These are phyloP conservation scores for Brachyhypopomus gauderio DNA, from an alignment of 2,113 vertebrate species.

Conservation along the genomic window DNA sequence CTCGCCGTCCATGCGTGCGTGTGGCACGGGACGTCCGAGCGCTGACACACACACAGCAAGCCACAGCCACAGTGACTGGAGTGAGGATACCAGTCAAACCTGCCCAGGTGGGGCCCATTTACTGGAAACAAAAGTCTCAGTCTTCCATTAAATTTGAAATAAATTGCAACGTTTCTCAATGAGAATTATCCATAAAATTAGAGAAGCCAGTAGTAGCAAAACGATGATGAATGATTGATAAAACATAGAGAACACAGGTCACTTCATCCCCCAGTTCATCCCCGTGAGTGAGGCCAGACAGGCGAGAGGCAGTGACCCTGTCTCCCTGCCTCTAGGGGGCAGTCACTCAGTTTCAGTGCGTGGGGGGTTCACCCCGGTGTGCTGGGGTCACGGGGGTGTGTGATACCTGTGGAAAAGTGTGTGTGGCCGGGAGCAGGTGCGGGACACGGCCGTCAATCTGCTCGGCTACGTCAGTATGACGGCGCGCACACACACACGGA, in stretches of 20 bases:
- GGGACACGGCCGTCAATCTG: too few species aligned
- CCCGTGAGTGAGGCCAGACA: background rate
- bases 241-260: background rate
- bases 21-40: slow-evolving; percentile 64
- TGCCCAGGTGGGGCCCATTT: background rate
- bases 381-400: too few species aligned
- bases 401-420: too few species aligned
- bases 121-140: background rate
- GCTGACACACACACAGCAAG: slow-evolving; percentile 44
- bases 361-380: too few species aligned
- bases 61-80: background rate
- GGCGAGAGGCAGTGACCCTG: too few species aligned
- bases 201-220: background rate
- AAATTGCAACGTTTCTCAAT: background rate
- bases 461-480: too few species aligned
- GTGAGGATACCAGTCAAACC: too few species aligned
- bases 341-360: too few species aligned
- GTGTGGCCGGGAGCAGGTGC: too few species aligned
- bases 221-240: too few species aligned
- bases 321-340: too few species aligned
- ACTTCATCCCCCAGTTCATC: background rate
- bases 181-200: background rate
- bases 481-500: slow-evolving; percentile 26
- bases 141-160: background rate
- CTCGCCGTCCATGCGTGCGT: slow-evolving; percentile 55